phyloP scores from a whole-genome alignment of 2,888 invertebrate genomes.

The Notocelia uddmanniana region DNA sequence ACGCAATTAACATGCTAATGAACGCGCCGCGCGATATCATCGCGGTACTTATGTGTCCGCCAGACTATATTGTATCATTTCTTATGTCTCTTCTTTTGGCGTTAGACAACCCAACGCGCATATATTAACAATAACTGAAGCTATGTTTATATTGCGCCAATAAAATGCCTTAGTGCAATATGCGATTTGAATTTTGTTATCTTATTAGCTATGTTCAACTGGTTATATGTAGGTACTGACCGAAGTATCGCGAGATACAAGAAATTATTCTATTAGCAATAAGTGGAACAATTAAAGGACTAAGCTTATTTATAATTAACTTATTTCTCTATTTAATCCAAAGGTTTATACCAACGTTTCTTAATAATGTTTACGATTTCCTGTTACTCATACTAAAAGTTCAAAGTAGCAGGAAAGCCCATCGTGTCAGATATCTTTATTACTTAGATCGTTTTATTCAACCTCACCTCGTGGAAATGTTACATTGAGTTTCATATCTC shows the following conservation, averaged over 20 bases:
- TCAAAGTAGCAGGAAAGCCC: conserved; percentile 62
- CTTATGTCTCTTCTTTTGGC: conserved; percentile 66
- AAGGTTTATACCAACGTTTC: conserved; percentile 67
- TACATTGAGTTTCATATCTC: conserved; percentile 70
- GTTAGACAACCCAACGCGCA: conserved; percentile 65
- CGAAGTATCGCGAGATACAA: background rate
- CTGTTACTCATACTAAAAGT: conserved; percentile 72
- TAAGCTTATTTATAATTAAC: conserved; percentile 7
- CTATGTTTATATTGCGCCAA: conserved; percentile 37
- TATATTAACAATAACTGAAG: conserved; percentile 54
- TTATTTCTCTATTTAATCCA: background rate
- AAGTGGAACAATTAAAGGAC: background rate
- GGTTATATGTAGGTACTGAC: background rate
- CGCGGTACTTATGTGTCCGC: conserved; percentile 79
- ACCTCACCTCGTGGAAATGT: conserved; percentile 67
- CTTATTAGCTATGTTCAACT: conserved; percentile 47
- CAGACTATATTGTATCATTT: conserved; percentile 75
- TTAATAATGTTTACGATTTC: conserved; percentile 84
- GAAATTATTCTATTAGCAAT: background rate
- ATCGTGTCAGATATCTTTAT: conserved; percentile 77
- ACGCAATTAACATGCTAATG: conserved; percentile 85
- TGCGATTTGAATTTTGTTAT: conserved; percentile 27
- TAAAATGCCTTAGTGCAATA: conserved; percentile 24
- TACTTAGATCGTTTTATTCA: conserved; percentile 68
- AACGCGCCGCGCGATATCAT: conserved; percentile 80